These are phyloP conservation scores for Trachelus iudaicus DNA, from an alignment of 2,888 invertebrate genomes.

Conservation along the genomic window DNA sequence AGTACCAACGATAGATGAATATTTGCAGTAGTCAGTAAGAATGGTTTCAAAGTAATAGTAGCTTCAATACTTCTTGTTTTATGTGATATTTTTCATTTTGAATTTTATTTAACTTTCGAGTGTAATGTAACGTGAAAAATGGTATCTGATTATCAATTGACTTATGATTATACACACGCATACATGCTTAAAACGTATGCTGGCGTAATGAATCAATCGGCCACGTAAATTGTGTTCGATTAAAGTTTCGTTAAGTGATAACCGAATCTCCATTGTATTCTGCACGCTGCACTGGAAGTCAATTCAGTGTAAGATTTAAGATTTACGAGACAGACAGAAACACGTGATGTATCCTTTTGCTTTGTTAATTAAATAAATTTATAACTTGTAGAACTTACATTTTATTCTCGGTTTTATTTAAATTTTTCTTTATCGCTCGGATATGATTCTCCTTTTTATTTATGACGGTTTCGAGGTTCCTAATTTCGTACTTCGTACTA, in stretches of 20 bases:
- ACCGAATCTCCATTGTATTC: not conserved
- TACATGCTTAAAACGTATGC: not conserved
- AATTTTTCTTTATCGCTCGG: not conserved
- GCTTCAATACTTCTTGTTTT: not conserved
- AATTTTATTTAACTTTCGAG: too few species aligned
- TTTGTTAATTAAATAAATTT: slow-evolving; percentile 4
- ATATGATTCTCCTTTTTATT: not conserved
- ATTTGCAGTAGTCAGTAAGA: not conserved
- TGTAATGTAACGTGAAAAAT: too few species aligned
- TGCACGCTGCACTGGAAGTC: not conserved
- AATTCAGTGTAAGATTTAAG: too few species aligned
- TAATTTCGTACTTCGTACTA: not conserved
- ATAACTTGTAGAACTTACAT: too few species aligned
- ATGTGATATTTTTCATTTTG: not conserved
- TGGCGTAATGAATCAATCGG: too few species aligned
- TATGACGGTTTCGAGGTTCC: too few species aligned
- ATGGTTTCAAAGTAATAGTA: slow-evolving; percentile 4
- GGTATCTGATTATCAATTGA: not conserved
- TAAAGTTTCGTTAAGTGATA: not conserved
- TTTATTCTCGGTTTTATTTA: not conserved
- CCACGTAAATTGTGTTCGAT: not conserved
- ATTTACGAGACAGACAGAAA: too few species aligned
- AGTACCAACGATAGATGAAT: not conserved
- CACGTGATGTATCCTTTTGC: too few species aligned
- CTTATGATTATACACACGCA: not conserved